Base-by-base conservation (phyloP, 1,140 invertebrate genomes). In the Drosophila rufa region DNA sequence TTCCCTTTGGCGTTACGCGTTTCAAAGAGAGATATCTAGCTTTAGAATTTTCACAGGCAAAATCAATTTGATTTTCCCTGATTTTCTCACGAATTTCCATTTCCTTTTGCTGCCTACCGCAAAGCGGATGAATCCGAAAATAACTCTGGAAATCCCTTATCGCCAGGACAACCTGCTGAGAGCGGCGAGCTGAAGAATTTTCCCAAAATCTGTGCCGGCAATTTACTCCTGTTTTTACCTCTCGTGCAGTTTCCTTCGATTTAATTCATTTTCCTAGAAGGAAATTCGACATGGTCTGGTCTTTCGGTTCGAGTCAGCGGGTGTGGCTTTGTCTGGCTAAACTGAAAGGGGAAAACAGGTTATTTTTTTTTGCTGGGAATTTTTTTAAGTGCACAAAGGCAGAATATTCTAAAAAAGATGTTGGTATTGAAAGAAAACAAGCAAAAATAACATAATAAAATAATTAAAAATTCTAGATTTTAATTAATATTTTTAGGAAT, bases 151-250 rank as follows among this genome's bases (percentile, higher is more conserved):
- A 55, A 68, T 45, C 46, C 36, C 67, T 42, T 19, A 42, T 59
- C 22, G 12, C 14, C 69, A 73, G 67, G 69, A 59, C 67, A 73
- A 73, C 67, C 55, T 36, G 55, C 70, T 73, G 68, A 17, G 55
- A 15, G 57, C 36, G 55, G 33, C 17, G 33, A 30, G 33, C 30
- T 9, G 17, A 48, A 27, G 14, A 40, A 43, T 71, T 51, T 33
- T 62, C 42, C 47, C 22, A 51, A 59, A 55, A 36, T 62, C 22
- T 45, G 5, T 40, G 17, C 14, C 1, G 42, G 36, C 33, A 46
- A n/a, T 60, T 30, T 67, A 33, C 45, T 25, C 19, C 47, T 58
- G 15, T 12, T 25, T 36, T 66, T 66, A 15, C 19, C 17, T 38
- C 30, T 12, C 22, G 19, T 36, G 55, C 22, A 67, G 45, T 69